These are phyloP conservation scores for Proteles cristata DNA, from an alignment of 2,113 vertebrate species.

Conservation along the genomic window DNA sequence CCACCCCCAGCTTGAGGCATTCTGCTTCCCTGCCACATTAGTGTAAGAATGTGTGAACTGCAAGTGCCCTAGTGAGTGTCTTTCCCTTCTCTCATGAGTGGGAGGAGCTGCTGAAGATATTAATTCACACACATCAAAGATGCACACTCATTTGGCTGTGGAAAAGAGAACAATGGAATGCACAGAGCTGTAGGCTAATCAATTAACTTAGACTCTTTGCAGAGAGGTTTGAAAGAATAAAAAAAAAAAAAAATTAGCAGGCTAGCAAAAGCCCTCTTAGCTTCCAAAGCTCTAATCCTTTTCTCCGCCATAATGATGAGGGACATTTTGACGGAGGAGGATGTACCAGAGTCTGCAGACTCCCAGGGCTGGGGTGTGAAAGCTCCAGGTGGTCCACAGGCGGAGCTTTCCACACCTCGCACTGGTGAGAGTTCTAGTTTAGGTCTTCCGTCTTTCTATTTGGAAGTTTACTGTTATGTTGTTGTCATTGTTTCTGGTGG, in stretches of 20 bases:
- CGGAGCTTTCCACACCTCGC: not conserved
- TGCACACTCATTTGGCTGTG: not conserved
- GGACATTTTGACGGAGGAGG: not conserved
- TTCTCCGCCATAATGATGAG: not conserved
- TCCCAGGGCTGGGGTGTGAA: rapidly evolving
- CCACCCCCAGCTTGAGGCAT: not conserved
- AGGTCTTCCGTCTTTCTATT: not conserved
- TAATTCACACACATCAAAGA: constrained; percentile 25
- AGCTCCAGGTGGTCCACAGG: not conserved
- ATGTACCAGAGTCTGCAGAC: not conserved
- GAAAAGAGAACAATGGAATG: not conserved
- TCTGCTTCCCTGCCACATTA: not conserved
- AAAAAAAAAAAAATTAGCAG: not conserved
- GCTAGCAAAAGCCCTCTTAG: not conserved
- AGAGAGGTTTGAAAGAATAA: not conserved
- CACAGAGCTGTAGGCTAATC: not conserved
- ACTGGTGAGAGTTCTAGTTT: too few species aligned
- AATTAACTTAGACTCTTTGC: constrained; percentile 12
- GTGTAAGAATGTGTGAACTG: not conserved
- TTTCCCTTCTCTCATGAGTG: not conserved
- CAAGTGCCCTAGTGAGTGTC: not conserved
- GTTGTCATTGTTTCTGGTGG: not conserved
- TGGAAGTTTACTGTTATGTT: not conserved
- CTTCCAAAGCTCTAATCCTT: not conserved
- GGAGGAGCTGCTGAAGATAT: constrained; percentile 9